A percentile compares a stretch with the other conserved stretches of the same genome.
Evolutionary conservation across 2,888 invertebrate species (phyloP).

Genomic region (Acholoe squamosa): DNA sequence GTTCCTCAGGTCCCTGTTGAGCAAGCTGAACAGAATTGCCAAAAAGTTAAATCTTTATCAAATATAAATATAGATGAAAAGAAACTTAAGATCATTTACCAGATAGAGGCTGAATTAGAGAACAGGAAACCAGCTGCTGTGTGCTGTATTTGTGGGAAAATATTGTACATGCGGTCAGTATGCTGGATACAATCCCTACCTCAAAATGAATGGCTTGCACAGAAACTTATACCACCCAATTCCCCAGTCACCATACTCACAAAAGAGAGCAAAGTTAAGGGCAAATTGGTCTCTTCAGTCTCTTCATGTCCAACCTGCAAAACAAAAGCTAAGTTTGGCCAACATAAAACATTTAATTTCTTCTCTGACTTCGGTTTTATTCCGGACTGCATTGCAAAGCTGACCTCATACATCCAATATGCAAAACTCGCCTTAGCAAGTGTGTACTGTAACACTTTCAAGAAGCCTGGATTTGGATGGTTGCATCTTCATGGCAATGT

Average conservation of each 20-base stretch:
- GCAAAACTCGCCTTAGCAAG: neutral
- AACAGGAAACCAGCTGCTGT: conserved; percentile 4
- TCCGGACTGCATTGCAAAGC: neutral
- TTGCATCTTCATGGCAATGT: too few species aligned
- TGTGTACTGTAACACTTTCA: neutral
- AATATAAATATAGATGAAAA: neutral
- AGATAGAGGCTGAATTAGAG: neutral
- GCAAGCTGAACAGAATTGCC: too few species aligned
- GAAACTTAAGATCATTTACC: too few species aligned
- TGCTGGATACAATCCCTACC: neutral
- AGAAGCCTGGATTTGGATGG: neutral
- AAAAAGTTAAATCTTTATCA: too few species aligned
- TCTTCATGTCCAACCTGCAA: neutral
- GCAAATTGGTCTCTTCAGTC: too few species aligned
- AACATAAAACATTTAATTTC: too few species aligned
- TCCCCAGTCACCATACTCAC: neutral
- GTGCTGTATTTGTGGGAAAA: conserved; percentile 1
- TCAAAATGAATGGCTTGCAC: neutral
- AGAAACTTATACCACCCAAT: neutral
- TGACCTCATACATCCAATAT: conserved; percentile 11
- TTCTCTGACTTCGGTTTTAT: neutral
- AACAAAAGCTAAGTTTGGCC: neutral
- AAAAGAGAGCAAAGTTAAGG: neutral
- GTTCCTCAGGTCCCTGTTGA: too few species aligned
- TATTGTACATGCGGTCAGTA: too few species aligned